phyloP scores from a whole-genome alignment of 2,888 invertebrate genomes.

The Pherbina coryleti region DNA sequence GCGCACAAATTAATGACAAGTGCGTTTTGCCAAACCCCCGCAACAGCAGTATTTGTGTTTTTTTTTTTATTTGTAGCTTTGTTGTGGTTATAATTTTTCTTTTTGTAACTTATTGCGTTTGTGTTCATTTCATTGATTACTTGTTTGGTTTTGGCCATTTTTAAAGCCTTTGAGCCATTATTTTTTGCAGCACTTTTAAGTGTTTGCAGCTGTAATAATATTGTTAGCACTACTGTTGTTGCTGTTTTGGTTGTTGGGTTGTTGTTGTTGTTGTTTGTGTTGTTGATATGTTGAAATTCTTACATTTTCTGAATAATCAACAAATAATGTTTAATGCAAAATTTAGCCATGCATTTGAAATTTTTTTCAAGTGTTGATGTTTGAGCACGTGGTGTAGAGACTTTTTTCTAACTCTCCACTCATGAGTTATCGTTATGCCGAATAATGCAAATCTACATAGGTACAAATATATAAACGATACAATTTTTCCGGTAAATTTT shows the following conservation, averaged over 20 bases:
- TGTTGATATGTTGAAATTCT: neutral
- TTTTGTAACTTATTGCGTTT: neutral
- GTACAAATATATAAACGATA: too few species aligned
- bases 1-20: slow-evolving; percentile 29
- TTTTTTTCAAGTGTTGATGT: neutral
- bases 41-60: neutral
- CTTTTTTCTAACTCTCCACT: too few species aligned
- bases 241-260: neutral
- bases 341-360: neutral
- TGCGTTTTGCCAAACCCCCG: slow-evolving; percentile 1
- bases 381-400: neutral
- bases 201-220: slow-evolving; percentile 39
- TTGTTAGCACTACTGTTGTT: slow-evolving; percentile 31
- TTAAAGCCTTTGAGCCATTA: slow-evolving; percentile 10
- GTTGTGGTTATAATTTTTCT: neutral
- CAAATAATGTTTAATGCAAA: neutral
- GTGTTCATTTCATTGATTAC: slow-evolving; percentile 22
- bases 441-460: too few species aligned
- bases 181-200: slow-evolving; percentile 5
- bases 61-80: neutral
- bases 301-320: neutral
- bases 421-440: too few species aligned
- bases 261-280: neutral
- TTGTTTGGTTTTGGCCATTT: neutral
- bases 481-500: too few species aligned